phyloP scores from a whole-genome alignment of 2,113 vertebrate species.

The Phoxinus phoxinus region DNA sequence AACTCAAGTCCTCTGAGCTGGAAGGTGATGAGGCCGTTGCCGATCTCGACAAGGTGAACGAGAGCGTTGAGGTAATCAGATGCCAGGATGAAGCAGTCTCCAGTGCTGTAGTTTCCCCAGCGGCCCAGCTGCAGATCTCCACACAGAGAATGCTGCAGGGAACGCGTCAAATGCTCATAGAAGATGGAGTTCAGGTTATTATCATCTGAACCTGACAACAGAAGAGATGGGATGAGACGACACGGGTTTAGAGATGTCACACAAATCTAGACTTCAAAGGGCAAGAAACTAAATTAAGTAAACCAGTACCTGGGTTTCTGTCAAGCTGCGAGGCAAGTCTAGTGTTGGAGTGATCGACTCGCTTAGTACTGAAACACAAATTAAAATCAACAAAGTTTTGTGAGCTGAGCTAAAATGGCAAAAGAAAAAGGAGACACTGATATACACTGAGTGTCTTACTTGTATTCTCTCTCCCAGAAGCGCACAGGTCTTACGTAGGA shows the following conservation, averaged over 20 bases:
- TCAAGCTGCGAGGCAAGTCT: constrained; percentile 89
- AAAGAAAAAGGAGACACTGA: neutral
- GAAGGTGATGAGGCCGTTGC: constrained; percentile 88
- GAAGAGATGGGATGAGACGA: neutral
- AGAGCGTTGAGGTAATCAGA: constrained; percentile 93
- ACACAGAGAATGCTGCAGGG: constrained; percentile 88
- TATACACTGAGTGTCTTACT: constrained; percentile 73
- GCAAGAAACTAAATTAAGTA: neutral
- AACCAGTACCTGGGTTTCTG: constrained; percentile 84
- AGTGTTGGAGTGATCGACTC: constrained; percentile 91
- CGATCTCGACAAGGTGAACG: constrained; percentile 90
- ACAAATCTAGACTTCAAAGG: neutral
- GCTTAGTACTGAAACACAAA: constrained; percentile 80
- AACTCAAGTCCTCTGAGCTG: constrained; percentile 89
- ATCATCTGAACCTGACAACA: constrained; percentile 82
- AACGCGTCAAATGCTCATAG: constrained; percentile 90
- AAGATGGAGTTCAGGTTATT: constrained; percentile 93
- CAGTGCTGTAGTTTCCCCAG: constrained; percentile 88
- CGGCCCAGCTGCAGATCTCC: constrained; percentile 86
- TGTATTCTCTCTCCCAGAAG: constrained; percentile 93
- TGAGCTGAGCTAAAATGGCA: neutral
- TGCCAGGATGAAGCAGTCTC: constrained; percentile 92
- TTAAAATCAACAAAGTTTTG: neutral
- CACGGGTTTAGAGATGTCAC: neutral
- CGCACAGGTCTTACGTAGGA: constrained; percentile 90